Evolutionary conservation across 64 coral and sea anemone genomes (phyloP).

Genomic region (Montipora capricornis): DNA sequence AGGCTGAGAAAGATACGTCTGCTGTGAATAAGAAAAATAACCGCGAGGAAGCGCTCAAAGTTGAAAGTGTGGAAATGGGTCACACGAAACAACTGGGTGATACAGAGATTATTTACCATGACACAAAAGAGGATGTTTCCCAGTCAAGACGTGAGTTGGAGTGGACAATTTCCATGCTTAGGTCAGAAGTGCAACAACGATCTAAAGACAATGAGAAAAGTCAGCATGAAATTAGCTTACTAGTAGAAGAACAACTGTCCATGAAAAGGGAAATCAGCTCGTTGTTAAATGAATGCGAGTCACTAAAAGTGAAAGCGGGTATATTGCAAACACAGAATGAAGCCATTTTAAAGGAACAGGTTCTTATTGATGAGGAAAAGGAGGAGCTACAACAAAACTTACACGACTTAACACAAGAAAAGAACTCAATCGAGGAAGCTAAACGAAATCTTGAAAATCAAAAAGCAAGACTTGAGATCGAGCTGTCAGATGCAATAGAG

Average conservation of each 20-base stretch:
- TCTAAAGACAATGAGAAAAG: conserved; percentile 12
- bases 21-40: background rate
- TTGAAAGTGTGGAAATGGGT: no score
- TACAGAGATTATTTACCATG: background rate
- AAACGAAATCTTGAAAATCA: conserved; percentile 67
- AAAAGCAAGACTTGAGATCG: conserved; percentile 82
- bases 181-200: conserved; percentile 17
- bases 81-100: background rate
- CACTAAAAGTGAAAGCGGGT: conserved; percentile 20
- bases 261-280: conserved; percentile 47
- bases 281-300: conserved; percentile 38
- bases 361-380: conserved; percentile 47
- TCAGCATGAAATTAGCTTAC: conserved; percentile 28
- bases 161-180: conserved; percentile 32
- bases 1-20: background rate
- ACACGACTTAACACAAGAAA: conserved; percentile 29
- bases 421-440: conserved; percentile 44
- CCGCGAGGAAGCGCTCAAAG: background rate
- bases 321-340: conserved; percentile 59
- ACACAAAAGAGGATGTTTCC: background rate
- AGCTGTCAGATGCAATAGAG: conserved; percentile 86
- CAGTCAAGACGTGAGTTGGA: conserved; percentile 22
- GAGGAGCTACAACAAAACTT: conserved; percentile 50
- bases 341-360: conserved; percentile 55
- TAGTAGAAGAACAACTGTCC: conserved; percentile 12